These are phyloP conservation scores for Microcaecilia unicolor DNA, from an alignment of 2,797 vertebrate genomes.

Conservation along the genomic window DNA sequence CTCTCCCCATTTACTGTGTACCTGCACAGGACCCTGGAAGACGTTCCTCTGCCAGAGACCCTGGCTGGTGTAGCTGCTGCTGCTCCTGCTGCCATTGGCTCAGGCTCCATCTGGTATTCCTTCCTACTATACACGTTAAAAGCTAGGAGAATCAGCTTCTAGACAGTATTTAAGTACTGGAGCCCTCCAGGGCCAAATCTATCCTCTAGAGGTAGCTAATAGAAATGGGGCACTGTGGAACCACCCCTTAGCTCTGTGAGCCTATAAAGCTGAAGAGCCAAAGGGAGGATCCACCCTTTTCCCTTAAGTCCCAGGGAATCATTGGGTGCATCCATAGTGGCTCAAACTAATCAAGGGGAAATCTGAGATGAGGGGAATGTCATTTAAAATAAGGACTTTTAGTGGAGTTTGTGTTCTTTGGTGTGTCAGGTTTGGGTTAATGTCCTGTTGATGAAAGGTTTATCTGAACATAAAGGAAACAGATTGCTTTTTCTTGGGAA, in stretches of 20 bases:
- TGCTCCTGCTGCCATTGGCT: background rate
- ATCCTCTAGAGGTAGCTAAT: background rate
- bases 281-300: too few relatives aligned
- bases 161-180: slow-evolving; percentile 7
- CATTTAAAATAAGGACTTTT: too few relatives aligned
- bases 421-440: too few relatives aligned
- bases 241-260: background rate
- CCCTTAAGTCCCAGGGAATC: too few relatives aligned
- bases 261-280: too few relatives aligned
- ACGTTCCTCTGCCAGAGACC: background rate
- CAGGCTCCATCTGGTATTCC: slow-evolving; percentile 17
- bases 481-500: too few relatives aligned
- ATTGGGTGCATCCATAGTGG: too few relatives aligned
- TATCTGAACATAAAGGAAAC: too few relatives aligned
- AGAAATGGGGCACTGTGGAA: background rate
- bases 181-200: background rate
- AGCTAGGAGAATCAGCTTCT: accelerated
- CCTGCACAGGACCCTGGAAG: slow-evolving; percentile 45
- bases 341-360: too few relatives aligned
- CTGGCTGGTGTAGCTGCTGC: background rate
- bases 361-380: too few relatives aligned
- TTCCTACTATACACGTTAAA: background rate
- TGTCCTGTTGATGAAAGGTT: too few relatives aligned
- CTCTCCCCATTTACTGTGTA: slow-evolving; percentile 4
- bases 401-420: too few relatives aligned